Evolutionary conservation across 2,888 invertebrate species (phyloP), one percentile per base, ranked within the genome.

Genomic region (Abrostola tripartita): DNA sequence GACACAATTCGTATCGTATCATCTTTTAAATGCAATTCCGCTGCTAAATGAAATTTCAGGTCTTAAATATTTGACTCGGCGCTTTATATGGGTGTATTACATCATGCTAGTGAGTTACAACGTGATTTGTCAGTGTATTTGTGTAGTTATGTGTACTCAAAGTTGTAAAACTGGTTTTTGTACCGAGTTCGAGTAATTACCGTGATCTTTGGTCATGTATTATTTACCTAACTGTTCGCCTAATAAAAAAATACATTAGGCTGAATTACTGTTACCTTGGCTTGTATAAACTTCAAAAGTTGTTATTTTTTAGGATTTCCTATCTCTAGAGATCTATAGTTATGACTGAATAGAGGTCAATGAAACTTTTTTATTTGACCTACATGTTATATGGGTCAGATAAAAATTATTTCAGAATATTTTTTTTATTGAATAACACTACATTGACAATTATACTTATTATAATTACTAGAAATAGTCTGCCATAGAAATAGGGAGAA

Each of bases 111-210:
- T 11, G n/a, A 41, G 50, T 5, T 44, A 37, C 50, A 60, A 40
- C 44, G 52, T 37, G 47, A 42, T 60, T 62, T 60, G 49, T 24
- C 44, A 7, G 1, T 37, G 50, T 59, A 65, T 65, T 74, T 65
- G 44, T 56, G 8, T 11, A 40, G 54, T 50, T 69, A 69, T 50
- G 36, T 24, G 49, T 41, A 41, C 49, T 24, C 12, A 47, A 66
- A 71, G 61, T 68, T 66, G 56, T n/a, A 11, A 65, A 81, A 79
- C 79, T 62, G 78, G 79, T 79, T 81, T 76, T 37, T 38, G 9
- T 11, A 38, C 38, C 14, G 0, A 47, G 57, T 68, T 59, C 38
- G 0, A 51, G 44, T 71, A 71, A 72, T 65, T 60, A 72, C 73
- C 40, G 5, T 40, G 52, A 59, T 57, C 62, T 63, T 55, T 50